Base-by-base conservation (phyloP, 2,113 vertebrate species). In the Halichoeres trimaculatus region DNA sequence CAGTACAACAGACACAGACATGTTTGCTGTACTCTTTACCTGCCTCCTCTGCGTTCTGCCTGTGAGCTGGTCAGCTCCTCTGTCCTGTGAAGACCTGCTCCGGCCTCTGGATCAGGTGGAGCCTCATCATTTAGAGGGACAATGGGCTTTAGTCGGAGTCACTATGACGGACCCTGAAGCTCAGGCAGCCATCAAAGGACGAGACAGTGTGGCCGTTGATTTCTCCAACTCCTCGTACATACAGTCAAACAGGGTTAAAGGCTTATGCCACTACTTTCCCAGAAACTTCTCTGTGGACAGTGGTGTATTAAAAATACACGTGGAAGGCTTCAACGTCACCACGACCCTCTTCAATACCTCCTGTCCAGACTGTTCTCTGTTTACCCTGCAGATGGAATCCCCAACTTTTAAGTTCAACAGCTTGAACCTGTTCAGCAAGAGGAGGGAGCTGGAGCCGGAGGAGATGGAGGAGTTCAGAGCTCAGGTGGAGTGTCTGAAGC, bases 141-240 rank as follows among this genome's bases (percentile, higher is more conserved):
- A 43, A 26, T 85, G 79, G 82, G 43, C 57, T 5, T 17, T 80
- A 2, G 24, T 83, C 7, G 80, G 65, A 8, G 79, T 47, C 51
- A 72, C 75, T 24, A 1, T 74, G 19, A 30, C 23, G 1, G n/a
- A 58, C 22, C 10, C 24, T 1, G 8, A 1, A 40, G 8, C 14
- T 45, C 26, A 6, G 1, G 57, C 22, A 0, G 1, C 0, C 34
- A 20, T 68, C 0, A 67, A 41, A 38, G 2, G 0, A 11, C 58
- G 11, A 22, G 52, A 81, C 48, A 85, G 79, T 9, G 2, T 23
- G 8, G 22, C 13, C 45, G 0, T 58, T 30, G 11, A 74, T 38
- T 1, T 23, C 22, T 3, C 17, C 16, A 65, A 65, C 66, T 67
- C 40, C 12, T 26, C 76, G 22, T 55, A 23, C 65, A 54, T 11